Conservation (phyloP, 1,140 invertebrate species). For the Rhopalosiphum padi region DNA sequence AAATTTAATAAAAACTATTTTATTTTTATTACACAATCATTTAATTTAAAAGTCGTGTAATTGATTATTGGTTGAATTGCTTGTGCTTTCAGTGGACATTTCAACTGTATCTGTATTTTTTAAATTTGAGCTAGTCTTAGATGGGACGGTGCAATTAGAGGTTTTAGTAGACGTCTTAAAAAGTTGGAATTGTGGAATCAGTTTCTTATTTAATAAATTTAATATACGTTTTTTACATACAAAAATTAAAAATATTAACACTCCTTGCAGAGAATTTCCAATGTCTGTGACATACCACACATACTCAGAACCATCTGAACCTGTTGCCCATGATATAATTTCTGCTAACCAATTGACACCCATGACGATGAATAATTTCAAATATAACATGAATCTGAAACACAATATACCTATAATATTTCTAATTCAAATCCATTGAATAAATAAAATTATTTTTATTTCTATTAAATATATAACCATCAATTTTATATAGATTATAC, state of each 20-base stretch:
- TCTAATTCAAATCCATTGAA: not conserved
- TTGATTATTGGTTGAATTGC: conserved; percentile 28
- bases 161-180: conserved; percentile 40
- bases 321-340: conserved; percentile 70
- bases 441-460: not conserved
- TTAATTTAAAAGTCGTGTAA: conserved; percentile 7
- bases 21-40: not conserved
- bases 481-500: not conserved
- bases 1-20: not conserved
- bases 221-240: conserved; percentile 70
- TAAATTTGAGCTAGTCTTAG: not conserved
- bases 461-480: not conserved
- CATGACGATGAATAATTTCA: conserved; percentile 78
- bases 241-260: conserved; percentile 75
- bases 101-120: not conserved
- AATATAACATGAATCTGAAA: conserved; percentile 65
- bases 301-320: conserved; percentile 64
- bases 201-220: conserved; percentile 43
- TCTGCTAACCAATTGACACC: conserved; percentile 78
- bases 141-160: no score
- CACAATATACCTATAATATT: not conserved
- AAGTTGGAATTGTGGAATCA: not conserved
- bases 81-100: not conserved
- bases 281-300: conserved; percentile 71
- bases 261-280: conserved; percentile 69